These are phyloP conservation scores for Ormia ochracea DNA, from an alignment of 2,888 invertebrate species.

Conservation along the genomic window DNA sequence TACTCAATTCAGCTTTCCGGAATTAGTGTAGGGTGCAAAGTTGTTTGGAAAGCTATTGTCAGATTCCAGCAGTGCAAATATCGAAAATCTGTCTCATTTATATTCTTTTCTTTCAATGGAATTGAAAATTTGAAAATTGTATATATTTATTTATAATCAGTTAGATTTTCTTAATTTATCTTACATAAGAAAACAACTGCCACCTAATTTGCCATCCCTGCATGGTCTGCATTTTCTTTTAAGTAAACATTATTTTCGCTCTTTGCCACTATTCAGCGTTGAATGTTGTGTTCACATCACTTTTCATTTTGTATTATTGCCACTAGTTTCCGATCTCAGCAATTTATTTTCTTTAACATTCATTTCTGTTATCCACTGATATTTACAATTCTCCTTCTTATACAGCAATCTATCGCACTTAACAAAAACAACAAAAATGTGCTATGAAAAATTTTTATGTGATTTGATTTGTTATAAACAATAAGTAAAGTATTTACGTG, in stretches of 20 bases:
- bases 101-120: no score
- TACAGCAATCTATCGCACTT: background rate
- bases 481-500: background rate
- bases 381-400: conserved; percentile 7
- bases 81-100: no score
- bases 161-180: background rate
- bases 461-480: background rate
- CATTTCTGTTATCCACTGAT: background rate
- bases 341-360: background rate
- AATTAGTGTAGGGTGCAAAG: no score
- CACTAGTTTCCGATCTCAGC: background rate
- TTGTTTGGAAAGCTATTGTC: no score
- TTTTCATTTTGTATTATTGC: background rate
- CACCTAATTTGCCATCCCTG: background rate
- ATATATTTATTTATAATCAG: no score
- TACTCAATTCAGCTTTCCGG: no score
- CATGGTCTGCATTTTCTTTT: background rate
- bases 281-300: no score
- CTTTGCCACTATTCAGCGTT: no score
- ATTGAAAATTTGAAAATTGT: no score
- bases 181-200: background rate
- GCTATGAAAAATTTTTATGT: conserved; percentile 21
- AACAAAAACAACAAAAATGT: background rate
- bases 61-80: no score
- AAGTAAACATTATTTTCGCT: no score